Evolutionary conservation across 2,797 vertebrate genomes (phyloP), one percentile per base, ranked within the genome.

Genomic region (Danio kyathit): DNA sequence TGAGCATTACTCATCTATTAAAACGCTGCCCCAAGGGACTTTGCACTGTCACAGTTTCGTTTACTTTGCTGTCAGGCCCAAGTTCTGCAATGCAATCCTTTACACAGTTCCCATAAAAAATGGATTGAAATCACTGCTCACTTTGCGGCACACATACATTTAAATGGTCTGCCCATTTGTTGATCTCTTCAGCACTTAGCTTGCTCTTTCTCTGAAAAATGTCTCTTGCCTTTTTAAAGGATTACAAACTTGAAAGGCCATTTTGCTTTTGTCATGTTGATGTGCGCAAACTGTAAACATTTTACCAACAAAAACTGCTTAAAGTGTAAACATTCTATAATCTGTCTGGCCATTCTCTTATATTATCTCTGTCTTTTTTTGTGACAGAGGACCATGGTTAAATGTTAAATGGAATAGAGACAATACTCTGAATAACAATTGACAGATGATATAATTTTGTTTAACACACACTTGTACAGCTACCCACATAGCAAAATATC

Each of bases 361-460:
- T 72, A 44, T 43, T 17, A 54, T 80, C 19, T 17, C 2, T 46
- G 13, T 51, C n/a, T 29, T 19, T 7, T 77, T 46, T 66, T 73
- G 19, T 64, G 29, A 5, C 21, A 78, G 65, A 43, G n/a, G 29
- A 61, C 46, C 40, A 48, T 51, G 65, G 64, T 78, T 52, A 78
- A 64, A 72, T 77, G 64, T 19, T 84, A 79, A 83, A 82, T 19
- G 72, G 9, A 78, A 57, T 29, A 71, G 59, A 71, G 75, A 63
- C 52, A 54, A 48, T 65, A 44, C 44, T 72, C 60, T 79, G 66
- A 77, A 80, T 77, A 41, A 82, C 59, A 29, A 76, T 9, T 48
- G 21, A 64, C 44, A 19, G 51, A 69, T 72, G 14, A 73, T 76
- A 72, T 76, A 54, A 74, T 76, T 44, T 75, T 72, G 48, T 52